A percentile compares a stretch with the other conserved stretches of the same genome.
These are phyloP conservation scores for Metaphire vulgaris DNA, from an alignment of 1,140 invertebrate genomes.

Conservation along the genomic window DNA sequence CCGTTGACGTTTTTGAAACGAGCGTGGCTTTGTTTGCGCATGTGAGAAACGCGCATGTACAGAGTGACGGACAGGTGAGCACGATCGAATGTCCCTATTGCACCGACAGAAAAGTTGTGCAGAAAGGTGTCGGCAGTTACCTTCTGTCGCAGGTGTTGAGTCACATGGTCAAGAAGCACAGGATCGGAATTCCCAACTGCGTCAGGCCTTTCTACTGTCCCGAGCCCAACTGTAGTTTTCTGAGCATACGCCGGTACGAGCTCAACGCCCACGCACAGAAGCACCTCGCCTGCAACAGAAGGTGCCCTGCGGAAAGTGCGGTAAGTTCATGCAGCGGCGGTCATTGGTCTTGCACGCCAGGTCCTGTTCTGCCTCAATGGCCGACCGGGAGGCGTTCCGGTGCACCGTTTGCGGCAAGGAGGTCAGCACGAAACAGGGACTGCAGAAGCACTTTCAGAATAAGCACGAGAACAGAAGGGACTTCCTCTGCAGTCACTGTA, in stretches of 20 bases:
- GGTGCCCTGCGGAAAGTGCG: neutral
- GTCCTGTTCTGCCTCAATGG: neutral
- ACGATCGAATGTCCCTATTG: neutral
- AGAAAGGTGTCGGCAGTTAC: neutral
- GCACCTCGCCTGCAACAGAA: neutral
- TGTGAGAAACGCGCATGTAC: neutral
- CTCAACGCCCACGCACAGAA: neutral
- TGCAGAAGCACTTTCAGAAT: neutral
- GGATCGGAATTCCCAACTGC: neutral
- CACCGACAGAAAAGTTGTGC: neutral
- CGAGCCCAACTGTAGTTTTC: neutral
- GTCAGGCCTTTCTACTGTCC: neutral
- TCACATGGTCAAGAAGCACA: neutral
- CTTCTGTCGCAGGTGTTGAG: neutral
- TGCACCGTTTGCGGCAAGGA: neutral
- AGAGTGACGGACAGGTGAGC: neutral
- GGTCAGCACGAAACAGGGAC: neutral
- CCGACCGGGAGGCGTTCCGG: neutral
- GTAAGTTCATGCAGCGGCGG: neutral
- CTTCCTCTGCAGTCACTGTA: neutral
- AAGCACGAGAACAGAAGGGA: neutral
- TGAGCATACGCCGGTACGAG: neutral
- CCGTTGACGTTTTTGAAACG: neutral
- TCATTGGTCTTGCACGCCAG: neutral
- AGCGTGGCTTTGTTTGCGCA: neutral